phyloP scores from a whole-genome alignment of 2,888 invertebrate genomes.

The Cheilosia urbana region DNA sequence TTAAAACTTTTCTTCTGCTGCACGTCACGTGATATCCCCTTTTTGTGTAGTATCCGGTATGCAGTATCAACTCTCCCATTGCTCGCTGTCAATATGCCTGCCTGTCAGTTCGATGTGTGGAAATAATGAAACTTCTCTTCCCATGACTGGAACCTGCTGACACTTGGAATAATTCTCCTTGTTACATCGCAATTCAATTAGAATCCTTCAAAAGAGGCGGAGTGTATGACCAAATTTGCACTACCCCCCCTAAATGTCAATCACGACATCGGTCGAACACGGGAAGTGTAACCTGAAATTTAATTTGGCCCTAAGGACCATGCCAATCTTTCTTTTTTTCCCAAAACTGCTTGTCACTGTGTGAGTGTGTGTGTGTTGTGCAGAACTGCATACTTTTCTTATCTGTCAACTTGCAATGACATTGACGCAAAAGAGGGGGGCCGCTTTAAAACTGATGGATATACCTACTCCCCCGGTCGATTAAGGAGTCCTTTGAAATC shows the following conservation, averaged over 20 bases:
- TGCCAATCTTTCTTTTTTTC: slow-evolving; percentile 43
- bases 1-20: slow-evolving; percentile 47
- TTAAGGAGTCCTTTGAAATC: slow-evolving; percentile 62
- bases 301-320: slow-evolving; percentile 61
- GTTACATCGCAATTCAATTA: slow-evolving; percentile 74
- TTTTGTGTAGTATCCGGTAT: neutral
- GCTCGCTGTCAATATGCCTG: slow-evolving; percentile 69
- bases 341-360: slow-evolving; percentile 30
- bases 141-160: slow-evolving; percentile 64
- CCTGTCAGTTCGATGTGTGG: slow-evolving; percentile 65
- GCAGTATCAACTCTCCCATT: neutral
- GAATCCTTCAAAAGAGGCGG: slow-evolving; percentile 45
- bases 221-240: neutral
- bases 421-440: slow-evolving; percentile 19
- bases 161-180: slow-evolving; percentile 67
- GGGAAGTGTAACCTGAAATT: slow-evolving; percentile 58
- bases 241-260: neutral
- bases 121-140: slow-evolving; percentile 72
- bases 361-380: slow-evolving; percentile 1
- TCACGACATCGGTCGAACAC: slow-evolving; percentile 3
- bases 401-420: slow-evolving; percentile 46
- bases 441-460: slow-evolving; percentile 8
- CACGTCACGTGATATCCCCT: slow-evolving; percentile 44
- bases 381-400: slow-evolving; percentile 46
- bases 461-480: slow-evolving; percentile 18